Conservation (phyloP, 2,888 invertebrate genomes). For the Andrena fulva region DNA sequence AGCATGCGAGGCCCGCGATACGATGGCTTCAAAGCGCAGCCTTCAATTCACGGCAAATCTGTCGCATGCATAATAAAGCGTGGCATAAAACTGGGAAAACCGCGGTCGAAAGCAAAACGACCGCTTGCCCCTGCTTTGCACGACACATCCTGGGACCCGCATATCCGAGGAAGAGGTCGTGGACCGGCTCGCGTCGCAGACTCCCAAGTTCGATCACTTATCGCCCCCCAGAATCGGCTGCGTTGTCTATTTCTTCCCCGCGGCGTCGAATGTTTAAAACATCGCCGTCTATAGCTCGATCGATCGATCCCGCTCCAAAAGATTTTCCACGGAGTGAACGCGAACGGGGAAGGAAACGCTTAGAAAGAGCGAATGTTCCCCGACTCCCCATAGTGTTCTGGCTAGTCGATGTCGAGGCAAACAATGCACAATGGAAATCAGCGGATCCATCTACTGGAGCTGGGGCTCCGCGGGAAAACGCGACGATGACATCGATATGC, state of each 20-base stretch:
- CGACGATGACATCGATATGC: slow-evolving; percentile 58
- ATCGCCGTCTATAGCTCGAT: not conserved
- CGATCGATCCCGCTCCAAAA: slow-evolving; percentile 37
- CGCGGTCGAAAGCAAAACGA: too few relatives aligned
- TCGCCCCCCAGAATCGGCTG: not conserved
- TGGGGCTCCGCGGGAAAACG: slow-evolving; percentile 40
- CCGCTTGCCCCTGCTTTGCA: too few relatives aligned
- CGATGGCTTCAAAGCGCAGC: slow-evolving; percentile 41
- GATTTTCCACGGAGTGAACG: slow-evolving; percentile 25
- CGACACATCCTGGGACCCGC: too few relatives aligned
- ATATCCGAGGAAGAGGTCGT: not conserved
- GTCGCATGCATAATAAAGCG: slow-evolving; percentile 67
- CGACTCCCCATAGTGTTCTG: slow-evolving; percentile 49
- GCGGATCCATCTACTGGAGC: slow-evolving; percentile 49
- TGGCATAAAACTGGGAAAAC: not conserved
- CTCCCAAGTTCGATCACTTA: not conserved
- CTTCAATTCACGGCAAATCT: slow-evolving; percentile 62
- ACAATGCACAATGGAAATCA: slow-evolving; percentile 70
- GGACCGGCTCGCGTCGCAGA: not conserved
- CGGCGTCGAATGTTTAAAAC: slow-evolving; percentile 8
- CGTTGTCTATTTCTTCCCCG: not conserved
- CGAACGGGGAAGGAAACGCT: slow-evolving; percentile 49
- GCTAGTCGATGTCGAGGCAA: slow-evolving; percentile 40
- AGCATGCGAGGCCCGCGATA: not conserved
- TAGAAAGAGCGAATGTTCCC: slow-evolving; percentile 30